Base-by-base conservation (phyloP, 2,888 invertebrate genomes). In the Plutella xylostella region DNA sequence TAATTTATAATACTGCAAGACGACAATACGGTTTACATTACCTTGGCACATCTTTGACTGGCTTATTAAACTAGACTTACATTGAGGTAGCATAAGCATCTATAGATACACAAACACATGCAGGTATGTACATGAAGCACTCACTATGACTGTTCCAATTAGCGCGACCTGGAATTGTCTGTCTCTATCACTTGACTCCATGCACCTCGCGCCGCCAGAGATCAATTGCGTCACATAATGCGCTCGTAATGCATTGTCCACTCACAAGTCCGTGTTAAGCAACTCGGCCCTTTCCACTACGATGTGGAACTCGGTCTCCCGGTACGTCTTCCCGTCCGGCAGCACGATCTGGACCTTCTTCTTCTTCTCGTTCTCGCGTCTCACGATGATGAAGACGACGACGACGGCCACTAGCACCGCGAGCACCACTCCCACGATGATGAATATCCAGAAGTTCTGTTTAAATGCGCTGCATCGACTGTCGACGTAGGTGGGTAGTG, bases 241-340 rank as follows among this genome's bases (percentile, higher is more conserved):
- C 17, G 11, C 15, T 9, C n/a, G 15, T 14, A 37, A 18, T 11
- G 19, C 28, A 28, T 28, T 28, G 2, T 3, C 7, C 7, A 28
- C 46, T 83, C 75, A 90, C 70, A 93, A 87, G 73, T 92, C 91
- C 54, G 92, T 93, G 53, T 92, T 92, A 48, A 93, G 78, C 40
- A 93, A 88, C 72, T 93, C 92, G 37, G 92, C 91, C 70, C 91
- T 89, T 82, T 94, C 94, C 54, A 93, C 90, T 65, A 94, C 91
- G 60, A 94, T 92, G 70, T 93, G 91, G 58, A 94, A 88, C 74
- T 94, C 93, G 9, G 94, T 94, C 77, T 94, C 93, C 61, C 90
- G 86, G 65, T 94, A 94, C 14, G 93, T 90, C 61, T 91, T 87
- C 1, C 92, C 90, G 56, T 93, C 93, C 0, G 94, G 93, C 61